Evolutionary conservation across 2,797 vertebrate species (phyloP), one percentile per base, ranked within the genome.

Genomic region (Notolabrus celidotus): DNA sequence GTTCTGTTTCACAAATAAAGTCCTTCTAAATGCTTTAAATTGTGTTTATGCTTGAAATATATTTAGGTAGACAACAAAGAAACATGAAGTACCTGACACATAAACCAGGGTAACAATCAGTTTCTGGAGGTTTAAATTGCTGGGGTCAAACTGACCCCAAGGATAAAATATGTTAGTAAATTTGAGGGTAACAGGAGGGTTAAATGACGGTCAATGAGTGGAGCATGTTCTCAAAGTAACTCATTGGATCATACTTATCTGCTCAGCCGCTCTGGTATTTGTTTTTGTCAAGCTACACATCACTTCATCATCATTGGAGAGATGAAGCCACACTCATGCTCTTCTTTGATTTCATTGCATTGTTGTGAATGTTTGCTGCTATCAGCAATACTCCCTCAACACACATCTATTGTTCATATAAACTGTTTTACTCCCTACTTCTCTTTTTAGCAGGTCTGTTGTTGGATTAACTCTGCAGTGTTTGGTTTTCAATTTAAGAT

Each of bases 261-360:
- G 47, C 25, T 65, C 55, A 52, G 53, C 41, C 59, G 61, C 86
- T 86, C 82, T 89, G 85, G 83, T 82, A 82, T 82, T 86, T 84
- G 80, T 82, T 71, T n/a, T 67, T 59, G 36, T 71, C 67, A 67
- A 50, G 31, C 74, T 67, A n/a, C 71, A 34, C 63, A 58, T 86
- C 76, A 83, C 42, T 77, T 80, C 25, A 29, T 83, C 56, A 29
- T 84, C 56, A 58, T 49, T 7, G 41, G 50, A 70, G 54, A 15
- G 12, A 19, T 61, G 42, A 53, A 31, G 29, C 3, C 29, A 31
- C 7, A 31, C 49, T 53, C 61, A 39, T 52, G 54, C 51, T 54
- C 33, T 7, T 73, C 58, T 70, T 27, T 69, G 34, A 59, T 82
- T 75, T 74, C 71, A 78, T 64, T 66, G 47, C 71, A 63, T 80